Evolutionary conservation across 2,113 vertebrate species (phyloP).

Genomic region (Onychorhynchus coronatus): DNA sequence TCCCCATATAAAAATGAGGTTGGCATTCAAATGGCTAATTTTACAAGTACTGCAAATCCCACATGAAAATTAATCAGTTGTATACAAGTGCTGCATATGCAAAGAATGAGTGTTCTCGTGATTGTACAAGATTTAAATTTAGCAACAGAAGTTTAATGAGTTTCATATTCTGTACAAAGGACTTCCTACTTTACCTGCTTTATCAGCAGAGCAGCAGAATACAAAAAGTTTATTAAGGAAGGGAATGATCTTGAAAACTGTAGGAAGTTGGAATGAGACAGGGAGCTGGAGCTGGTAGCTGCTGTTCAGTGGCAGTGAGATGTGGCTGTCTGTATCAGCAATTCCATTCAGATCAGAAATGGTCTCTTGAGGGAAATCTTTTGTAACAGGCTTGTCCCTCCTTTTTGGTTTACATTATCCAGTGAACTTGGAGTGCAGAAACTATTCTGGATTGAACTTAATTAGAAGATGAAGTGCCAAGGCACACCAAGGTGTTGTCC

Average conservation of each 20-base stretch:
- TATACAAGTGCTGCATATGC: neutral
- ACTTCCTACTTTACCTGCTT: neutral
- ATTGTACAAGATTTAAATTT: neutral
- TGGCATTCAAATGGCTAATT: slow-evolving; percentile 24
- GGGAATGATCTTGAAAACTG: neutral
- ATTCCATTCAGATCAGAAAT: neutral
- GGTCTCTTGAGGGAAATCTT: neutral
- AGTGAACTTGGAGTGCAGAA: neutral
- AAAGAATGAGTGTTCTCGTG: neutral
- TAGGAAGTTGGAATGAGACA: neutral
- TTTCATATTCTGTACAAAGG: neutral
- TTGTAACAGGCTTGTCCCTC: neutral
- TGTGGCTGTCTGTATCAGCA: neutral
- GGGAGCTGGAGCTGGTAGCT: neutral
- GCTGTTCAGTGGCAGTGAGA: neutral
- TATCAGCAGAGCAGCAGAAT: neutral
- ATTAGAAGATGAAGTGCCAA: neutral
- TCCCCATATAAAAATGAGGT: neutral
- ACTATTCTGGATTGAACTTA: neutral
- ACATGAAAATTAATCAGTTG: neutral
- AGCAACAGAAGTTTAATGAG: neutral
- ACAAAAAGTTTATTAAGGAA: neutral
- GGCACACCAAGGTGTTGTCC: neutral
- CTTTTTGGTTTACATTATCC: neutral
- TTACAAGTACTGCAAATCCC: slow-evolving; percentile 7